Evolutionary conservation across 2,113 vertebrate genomes (phyloP).

Genomic region (Callocephalon fimbriatum): DNA sequence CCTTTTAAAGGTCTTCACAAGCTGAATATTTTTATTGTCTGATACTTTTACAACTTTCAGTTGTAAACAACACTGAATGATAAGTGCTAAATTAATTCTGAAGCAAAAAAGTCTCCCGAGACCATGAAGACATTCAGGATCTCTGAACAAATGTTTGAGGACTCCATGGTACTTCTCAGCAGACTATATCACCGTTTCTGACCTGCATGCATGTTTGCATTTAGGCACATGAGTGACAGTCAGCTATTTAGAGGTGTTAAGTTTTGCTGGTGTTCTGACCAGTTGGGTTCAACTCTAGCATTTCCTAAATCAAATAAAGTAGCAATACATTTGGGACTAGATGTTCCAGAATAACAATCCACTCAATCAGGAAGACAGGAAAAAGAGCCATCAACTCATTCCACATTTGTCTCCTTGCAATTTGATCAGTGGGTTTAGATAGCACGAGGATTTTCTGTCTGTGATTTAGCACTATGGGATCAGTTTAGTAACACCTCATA

Average conservation of each 20-base stretch:
- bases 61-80: background rate
- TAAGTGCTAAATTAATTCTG: background rate
- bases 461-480: background rate
- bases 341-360: background rate
- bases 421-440: background rate
- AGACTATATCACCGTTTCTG: background rate
- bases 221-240: background rate
- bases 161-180: background rate
- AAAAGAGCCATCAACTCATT: background rate
- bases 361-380: background rate
- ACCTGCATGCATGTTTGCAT: background rate
- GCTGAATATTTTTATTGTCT: background rate
- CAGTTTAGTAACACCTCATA: background rate
- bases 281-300: background rate
- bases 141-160: background rate
- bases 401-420: background rate
- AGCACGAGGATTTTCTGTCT: background rate
- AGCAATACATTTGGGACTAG: background rate
- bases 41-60: background rate
- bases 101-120: background rate
- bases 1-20: background rate
- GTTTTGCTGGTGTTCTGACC: background rate
- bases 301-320: background rate
- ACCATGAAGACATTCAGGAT: background rate
- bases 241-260: background rate